phyloP scores from a whole-genome alignment of 2,113 vertebrate species.

The Toxotes chatareus region DNA sequence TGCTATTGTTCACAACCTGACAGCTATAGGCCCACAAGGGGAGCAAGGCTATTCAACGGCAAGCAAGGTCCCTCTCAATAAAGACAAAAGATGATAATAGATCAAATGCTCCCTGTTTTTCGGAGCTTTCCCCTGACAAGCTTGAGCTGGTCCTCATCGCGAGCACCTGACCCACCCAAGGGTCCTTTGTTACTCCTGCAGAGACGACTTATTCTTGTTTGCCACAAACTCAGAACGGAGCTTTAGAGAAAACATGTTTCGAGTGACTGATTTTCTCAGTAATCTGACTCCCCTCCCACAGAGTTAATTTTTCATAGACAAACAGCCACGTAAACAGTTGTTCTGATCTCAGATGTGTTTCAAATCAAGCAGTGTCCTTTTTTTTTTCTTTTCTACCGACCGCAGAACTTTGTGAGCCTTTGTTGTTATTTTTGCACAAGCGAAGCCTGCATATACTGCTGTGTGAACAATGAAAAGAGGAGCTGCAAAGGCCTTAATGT shows the following conservation, averaged over 20 bases:
- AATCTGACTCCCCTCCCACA: constrained; percentile 49
- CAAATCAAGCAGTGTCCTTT: constrained; percentile 34
- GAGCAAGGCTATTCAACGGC: constrained; percentile 55
- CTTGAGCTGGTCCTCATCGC: constrained; percentile 34
- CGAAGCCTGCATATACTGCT: not conserved
- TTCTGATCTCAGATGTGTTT: constrained; percentile 67
- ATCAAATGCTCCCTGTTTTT: constrained; percentile 56
- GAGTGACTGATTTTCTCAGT: constrained; percentile 44
- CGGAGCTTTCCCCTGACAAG: constrained; percentile 49
- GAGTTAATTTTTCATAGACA: constrained; percentile 34
- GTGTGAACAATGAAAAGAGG: constrained; percentile 28
- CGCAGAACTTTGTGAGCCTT: constrained; percentile 52
- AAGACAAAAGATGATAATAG: constrained; percentile 73
- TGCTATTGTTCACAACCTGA: constrained; percentile 78
- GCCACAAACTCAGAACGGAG: constrained; percentile 46
- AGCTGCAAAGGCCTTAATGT: constrained; percentile 46
- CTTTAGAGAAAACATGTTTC: constrained; percentile 58
- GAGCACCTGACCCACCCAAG: constrained; percentile 57
- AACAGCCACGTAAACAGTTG: constrained; percentile 51
- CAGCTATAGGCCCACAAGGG: constrained; percentile 58
- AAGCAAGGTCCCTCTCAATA: constrained; percentile 56
- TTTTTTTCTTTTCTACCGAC: constrained; percentile 26
- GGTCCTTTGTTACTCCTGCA: constrained; percentile 41
- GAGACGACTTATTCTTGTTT: constrained; percentile 38
- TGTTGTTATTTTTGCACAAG: constrained; percentile 65